Percentiles rank a stretch among this genome's conserved stretches.
phyloP scores from a whole-genome alignment of 2,113 vertebrate species.

The Hippocampus barbouri region DNA sequence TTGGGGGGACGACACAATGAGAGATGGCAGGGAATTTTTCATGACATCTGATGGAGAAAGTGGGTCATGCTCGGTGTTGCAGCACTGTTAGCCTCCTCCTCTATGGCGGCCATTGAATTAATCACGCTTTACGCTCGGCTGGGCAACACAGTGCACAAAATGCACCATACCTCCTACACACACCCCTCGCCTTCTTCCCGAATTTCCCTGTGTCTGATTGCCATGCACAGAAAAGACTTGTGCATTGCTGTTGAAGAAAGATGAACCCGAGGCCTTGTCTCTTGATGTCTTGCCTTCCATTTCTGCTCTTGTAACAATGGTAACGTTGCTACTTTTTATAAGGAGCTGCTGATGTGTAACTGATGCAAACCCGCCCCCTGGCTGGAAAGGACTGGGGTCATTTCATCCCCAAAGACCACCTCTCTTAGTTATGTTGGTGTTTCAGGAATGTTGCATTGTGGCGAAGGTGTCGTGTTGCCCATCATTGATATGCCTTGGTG shows the following conservation, averaged over 20 bases:
- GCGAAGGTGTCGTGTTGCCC: not conserved
- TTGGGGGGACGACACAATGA: slow-evolving; percentile 24
- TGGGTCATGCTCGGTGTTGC: slow-evolving; percentile 86
- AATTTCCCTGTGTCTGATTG: slow-evolving; percentile 27
- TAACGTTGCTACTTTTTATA: slow-evolving; percentile 23
- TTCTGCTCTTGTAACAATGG: slow-evolving; percentile 36
- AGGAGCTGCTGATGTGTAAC: slow-evolving; percentile 32
- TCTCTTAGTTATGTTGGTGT: not conserved
- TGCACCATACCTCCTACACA: slow-evolving; percentile 36
- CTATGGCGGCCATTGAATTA: slow-evolving; percentile 90
- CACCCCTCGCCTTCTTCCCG: slow-evolving; percentile 7
- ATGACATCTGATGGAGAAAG: slow-evolving; percentile 81
- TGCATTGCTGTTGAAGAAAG: slow-evolving; percentile 44
- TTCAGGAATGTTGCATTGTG: not conserved
- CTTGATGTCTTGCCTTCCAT: slow-evolving; percentile 9
- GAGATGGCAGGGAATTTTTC: slow-evolving; percentile 49
- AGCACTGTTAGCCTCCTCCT: slow-evolving; percentile 81
- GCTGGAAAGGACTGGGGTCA: not conserved
- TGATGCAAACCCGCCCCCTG: slow-evolving; percentile 4
- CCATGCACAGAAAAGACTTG: slow-evolving; percentile 38
- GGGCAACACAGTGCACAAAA: slow-evolving; percentile 72
- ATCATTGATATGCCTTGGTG: not conserved
- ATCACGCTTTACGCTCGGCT: slow-evolving; percentile 84
- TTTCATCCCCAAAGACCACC: not conserved
- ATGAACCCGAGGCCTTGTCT: slow-evolving; percentile 9